Evolutionary conservation across 2,888 invertebrate genomes (phyloP).

Genomic region (Heliconius erato): DNA sequence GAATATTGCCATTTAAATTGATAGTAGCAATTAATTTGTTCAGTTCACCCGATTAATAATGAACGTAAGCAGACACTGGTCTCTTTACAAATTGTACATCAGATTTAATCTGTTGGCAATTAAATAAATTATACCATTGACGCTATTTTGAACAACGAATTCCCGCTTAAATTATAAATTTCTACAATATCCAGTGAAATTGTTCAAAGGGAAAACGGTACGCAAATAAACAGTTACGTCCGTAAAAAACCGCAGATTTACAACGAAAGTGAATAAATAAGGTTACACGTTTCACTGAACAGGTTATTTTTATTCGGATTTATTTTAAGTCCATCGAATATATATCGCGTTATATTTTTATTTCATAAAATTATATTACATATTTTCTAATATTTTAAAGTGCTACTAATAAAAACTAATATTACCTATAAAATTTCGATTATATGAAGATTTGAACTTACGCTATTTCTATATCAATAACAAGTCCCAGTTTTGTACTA

Average conservation of each 20-base stretch:
- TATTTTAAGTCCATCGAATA: neutral
- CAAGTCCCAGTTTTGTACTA: too few relatives aligned
- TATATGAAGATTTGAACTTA: neutral
- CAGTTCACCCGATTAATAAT: neutral
- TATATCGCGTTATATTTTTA: neutral
- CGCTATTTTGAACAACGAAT: constrained; percentile 33
- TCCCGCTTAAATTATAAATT: constrained; percentile 34
- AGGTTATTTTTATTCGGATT: neutral
- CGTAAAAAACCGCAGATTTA: constrained; percentile 25
- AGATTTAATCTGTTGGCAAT: constrained; percentile 37
- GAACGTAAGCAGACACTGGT: constrained; percentile 16
- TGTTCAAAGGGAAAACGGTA: constrained; percentile 22
- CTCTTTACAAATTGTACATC: constrained; percentile 12
- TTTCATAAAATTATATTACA: neutral
- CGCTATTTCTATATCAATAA: too few relatives aligned
- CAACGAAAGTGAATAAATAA: constrained; percentile 10
- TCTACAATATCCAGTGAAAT: constrained; percentile 34
- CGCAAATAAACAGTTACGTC: constrained; percentile 19
- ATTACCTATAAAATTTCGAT: neutral
- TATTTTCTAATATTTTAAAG: neutral
- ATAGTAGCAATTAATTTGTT: neutral
- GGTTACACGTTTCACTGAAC: constrained; percentile 8
- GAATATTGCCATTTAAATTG: neutral
- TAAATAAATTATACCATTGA: constrained; percentile 36
- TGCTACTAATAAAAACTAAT: neutral